Evolutionary conservation across 2,797 vertebrate genomes (phyloP), one percentile per base, ranked within the genome.

Genomic region (Parauchenoglanis punctatus): DNA sequence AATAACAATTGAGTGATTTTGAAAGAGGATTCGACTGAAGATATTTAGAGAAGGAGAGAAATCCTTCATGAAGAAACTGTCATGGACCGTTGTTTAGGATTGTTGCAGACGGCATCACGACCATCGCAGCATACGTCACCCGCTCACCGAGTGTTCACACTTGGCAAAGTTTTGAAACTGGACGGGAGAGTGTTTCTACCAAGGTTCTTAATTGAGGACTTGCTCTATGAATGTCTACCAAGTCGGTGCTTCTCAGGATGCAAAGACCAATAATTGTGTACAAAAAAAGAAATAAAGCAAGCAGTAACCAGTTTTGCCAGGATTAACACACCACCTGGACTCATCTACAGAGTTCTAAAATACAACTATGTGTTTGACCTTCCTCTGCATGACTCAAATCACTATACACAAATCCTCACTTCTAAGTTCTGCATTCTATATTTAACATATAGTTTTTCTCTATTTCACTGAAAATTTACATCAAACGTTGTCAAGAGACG

Each of bases 381-480:
- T 67, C 10, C 59, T 49, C 44, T 67, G 61, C n/a, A 67, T 31
- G 81, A 83, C 81, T 65, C 40, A 2, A 8, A 65, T 82, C 59
- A n/a, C 23, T 67, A 20, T 31, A 67, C n/a, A 28, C 44, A 83
- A 83, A 67, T 52, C 44, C n/a, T 31, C n/a, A 54, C 3, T 72
- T 35, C 23, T 28, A 70, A 11, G 10, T 87, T 78, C 76, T 85
- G 44, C 54, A 61, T 85, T 87, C 31, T 72, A 40, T 31, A 11
- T n/a, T 59, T n/a, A 63, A 25, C 20, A 25, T 83, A 11, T 81
- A 35, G 40, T 40, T 40, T 40, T 44, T 25, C 59, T 87, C 76
- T 18, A 40, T 83, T 80, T 44, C 17, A 59, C 6, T 31, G 4
- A 59, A 78, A 44, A 11, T 54, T n/a, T 20, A 23, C 49, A 40